Evolutionary conservation across 2,888 invertebrate species (phyloP).

Genomic region (Sabellastarte sp.): DNA sequence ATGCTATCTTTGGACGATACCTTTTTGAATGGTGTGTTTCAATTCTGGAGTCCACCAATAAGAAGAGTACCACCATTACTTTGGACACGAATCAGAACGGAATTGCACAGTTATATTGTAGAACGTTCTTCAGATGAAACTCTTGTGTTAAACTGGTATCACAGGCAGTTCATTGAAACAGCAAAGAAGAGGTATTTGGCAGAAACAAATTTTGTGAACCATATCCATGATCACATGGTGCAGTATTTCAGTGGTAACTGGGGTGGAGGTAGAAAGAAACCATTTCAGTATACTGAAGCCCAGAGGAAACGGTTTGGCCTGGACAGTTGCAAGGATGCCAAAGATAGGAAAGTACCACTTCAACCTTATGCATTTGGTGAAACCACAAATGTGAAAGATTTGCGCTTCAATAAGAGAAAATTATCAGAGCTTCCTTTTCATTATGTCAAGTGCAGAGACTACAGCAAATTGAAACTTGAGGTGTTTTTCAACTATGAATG

Average conservation of each 20-base stretch:
- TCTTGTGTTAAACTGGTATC: constrained; percentile 8
- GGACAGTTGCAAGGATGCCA: constrained; percentile 24
- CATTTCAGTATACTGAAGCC: constrained; percentile 8
- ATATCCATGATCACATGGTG: background rate
- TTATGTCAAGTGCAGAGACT: constrained; percentile 54
- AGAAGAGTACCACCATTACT: constrained; percentile 13
- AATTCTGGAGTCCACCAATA: constrained; percentile 2
- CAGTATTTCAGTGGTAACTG: constrained; percentile 3
- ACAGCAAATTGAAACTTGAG: constrained; percentile 85
- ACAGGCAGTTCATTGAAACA: constrained; percentile 10
- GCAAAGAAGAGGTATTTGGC: background rate
- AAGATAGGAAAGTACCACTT: constrained; percentile 41
- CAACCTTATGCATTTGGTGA: constrained; percentile 41
- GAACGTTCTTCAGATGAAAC: constrained; percentile 9
- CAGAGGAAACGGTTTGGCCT: background rate
- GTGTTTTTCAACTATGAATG: constrained; percentile 96
- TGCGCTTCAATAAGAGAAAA: constrained; percentile 43
- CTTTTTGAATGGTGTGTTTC: background rate
- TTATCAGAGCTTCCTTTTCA: constrained; percentile 47
- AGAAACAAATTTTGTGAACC: constrained; percentile 1
- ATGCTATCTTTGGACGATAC: constrained; percentile 11
- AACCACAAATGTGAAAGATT: background rate
- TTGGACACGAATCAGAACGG: constrained; percentile 7
- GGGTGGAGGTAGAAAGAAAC: constrained; percentile 3
- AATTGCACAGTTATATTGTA: constrained; percentile 5